A percentile compares a stretch with the other conserved stretches of the same genome.
These are phyloP conservation scores for Arenaria interpres DNA, from an alignment of 2,113 vertebrate genomes.

Conservation along the genomic window DNA sequence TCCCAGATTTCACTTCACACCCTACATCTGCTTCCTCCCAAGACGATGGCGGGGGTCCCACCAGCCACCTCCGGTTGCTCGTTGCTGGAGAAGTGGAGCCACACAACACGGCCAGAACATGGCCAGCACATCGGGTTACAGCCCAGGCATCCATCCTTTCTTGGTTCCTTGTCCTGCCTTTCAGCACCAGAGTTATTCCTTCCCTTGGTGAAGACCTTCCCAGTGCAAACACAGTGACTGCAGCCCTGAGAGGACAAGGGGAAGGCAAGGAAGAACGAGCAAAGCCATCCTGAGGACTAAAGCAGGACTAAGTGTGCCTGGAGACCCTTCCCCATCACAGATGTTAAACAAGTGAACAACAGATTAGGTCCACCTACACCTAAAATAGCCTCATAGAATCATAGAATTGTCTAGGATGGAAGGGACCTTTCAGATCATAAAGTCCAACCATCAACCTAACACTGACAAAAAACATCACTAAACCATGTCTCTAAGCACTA, in stretches of 20 bases:
- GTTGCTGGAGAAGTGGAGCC: not conserved
- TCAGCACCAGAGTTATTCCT: not conserved
- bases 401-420: not conserved
- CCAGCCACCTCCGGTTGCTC: not conserved
- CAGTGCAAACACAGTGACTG: not conserved
- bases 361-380: not conserved
- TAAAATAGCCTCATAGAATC: not conserved
- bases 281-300: not conserved
- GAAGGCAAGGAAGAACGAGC: not conserved
- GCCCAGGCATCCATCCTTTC: not conserved
- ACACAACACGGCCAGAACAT: rapidly evolving
- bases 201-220: not conserved
- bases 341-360: not conserved
- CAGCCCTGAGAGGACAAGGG: not conserved
- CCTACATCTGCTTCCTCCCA: not conserved
- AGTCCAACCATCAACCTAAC: no score
- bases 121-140: not conserved
- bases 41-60: not conserved
- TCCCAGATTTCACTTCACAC: not conserved
- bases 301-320: not conserved
- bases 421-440: not conserved
- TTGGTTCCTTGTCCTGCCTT: not conserved
- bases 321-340: not conserved
- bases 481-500: not conserved
- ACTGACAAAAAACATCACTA: no score